Base-by-base conservation (phyloP, 2,113 vertebrate species). In the Fukomys damarensis region DNA sequence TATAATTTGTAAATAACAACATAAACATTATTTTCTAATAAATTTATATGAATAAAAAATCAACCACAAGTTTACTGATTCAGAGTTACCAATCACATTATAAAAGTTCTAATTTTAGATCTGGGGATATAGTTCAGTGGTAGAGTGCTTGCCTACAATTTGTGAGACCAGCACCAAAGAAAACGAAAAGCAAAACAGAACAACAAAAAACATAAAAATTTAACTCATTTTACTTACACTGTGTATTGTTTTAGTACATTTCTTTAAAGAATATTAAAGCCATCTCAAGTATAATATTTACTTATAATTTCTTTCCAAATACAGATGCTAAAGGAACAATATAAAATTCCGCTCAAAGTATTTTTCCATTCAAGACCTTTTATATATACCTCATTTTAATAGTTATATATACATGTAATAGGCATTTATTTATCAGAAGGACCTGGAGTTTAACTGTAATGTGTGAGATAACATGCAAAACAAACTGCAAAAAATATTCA, bases 1-100 rank as follows among this genome's bases (percentile, higher is more conserved):
- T 66, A 1, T 17, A 88, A 88, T 38, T 28, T 92, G 13, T 35
- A 87, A 79, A 46, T 88, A 87, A 49, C 3, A 82, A 72, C 7
- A 66, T 38, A 72, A 72, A 89, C 30, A 56, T 54, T 89, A 92
- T 96, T 92, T 92, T 85, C 76, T 89, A 91, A 91, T 46, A 86
- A 49, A 96, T 16, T 81, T 41, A 91, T 49, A 63, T 83, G 41
- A 76, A 43, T 89, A 83, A 79, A 79, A 61, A 24, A 77, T 41
- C 66, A 30, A n/a, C 89, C 3, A 85, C 1, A 72, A 43, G 12
- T 89, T 80, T 85, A 93, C 22, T 81, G 28, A 80, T 63, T 80
- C 49, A 83, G 70, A 82, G 16, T 79, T 80, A 90, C 35, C 30
- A 77, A 84, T 49, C 52, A 89, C 4, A 92, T 86, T 68, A 92